Percentiles rank a stretch among this genome's conserved stretches.
phyloP scores from a whole-genome alignment of 2,113 vertebrate species.

The Leptosomus discolor region DNA sequence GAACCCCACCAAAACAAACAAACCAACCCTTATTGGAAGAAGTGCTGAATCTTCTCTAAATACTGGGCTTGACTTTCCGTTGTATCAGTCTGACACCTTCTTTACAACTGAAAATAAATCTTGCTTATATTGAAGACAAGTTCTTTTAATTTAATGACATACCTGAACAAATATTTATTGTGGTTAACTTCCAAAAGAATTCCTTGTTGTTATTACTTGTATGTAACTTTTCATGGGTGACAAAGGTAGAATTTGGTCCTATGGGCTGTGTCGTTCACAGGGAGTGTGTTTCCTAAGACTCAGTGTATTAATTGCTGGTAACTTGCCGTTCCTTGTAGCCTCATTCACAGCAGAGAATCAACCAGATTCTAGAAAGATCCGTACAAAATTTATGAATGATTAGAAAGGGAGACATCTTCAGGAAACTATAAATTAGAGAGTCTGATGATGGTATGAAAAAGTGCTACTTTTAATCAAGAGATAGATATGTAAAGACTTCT shows the following conservation, averaged over 20 bases:
- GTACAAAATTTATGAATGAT: background rate
- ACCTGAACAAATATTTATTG: background rate
- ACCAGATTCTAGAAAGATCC: background rate
- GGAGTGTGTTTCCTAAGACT: background rate
- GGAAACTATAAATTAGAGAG: background rate
- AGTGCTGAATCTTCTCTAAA: background rate
- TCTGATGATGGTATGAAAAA: background rate
- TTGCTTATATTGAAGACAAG: background rate
- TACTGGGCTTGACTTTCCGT: background rate
- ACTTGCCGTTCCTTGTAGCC: background rate
- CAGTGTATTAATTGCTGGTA: background rate
- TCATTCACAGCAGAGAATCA: background rate
- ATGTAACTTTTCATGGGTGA: background rate
- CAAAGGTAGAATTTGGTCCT: background rate
- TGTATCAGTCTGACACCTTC: background rate
- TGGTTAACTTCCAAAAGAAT: background rate
- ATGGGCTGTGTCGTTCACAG: background rate
- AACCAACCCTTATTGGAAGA: background rate
- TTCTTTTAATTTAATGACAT: background rate
- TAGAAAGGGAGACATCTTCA: background rate
- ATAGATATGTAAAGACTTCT: background rate
- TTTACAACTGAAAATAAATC: background rate
- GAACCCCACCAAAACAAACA: too few relatives aligned
- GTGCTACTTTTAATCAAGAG: slow-evolving; percentile 27
- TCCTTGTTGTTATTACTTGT: background rate